Evolutionary conservation across 2,888 invertebrate species (phyloP), one percentile per base, ranked within the genome.

Genomic region (Perdita meconis): DNA sequence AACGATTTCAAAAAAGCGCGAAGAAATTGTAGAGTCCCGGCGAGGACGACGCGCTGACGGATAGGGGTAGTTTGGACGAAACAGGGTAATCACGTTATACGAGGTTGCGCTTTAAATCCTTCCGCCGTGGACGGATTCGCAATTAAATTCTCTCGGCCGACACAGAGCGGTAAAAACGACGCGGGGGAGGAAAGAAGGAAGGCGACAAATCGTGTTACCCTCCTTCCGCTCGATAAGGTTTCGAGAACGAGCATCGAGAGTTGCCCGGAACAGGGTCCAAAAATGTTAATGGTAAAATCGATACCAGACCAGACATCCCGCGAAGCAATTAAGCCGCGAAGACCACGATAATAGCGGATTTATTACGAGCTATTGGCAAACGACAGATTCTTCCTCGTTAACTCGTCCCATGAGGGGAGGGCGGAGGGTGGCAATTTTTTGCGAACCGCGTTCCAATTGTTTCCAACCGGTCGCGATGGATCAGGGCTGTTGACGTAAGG

Each of bases 401-500:
- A 47, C n/a, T n/a, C n/a, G n/a, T n/a, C n/a, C n/a, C n/a, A n/a
- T n/a, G n/a, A n/a, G n/a, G n/a, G n/a, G n/a, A n/a, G n/a, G n/a
- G n/a, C n/a, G n/a, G n/a, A n/a, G 68, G 51, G 59, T 57, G 63
- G 81, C 66, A 78, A 76, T 74, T 79, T 75, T 76, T 61, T 60
- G 47, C 60, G 61, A 80, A 80, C 83, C 82, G 81, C 78, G 71
- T 22, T 26, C 30, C 74, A 44, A 79, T 77, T 82, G 81, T 83
- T 79, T 81, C 74, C 73, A 61, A 63, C 26, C 50, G 40, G 30
- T 10, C 26, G 22, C 64, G 51, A 78, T 73, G 74, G 73, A 76
- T 60, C 50, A 57, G 24, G 38, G 2, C 12, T 36, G 55, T n/a
- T 34, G 34, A 30, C 47, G 61, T 76, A 83, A 83, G 83, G n/a